Evolutionary conservation across 2,113 vertebrate species (phyloP).

Genomic region (Struthio camelus): DNA sequence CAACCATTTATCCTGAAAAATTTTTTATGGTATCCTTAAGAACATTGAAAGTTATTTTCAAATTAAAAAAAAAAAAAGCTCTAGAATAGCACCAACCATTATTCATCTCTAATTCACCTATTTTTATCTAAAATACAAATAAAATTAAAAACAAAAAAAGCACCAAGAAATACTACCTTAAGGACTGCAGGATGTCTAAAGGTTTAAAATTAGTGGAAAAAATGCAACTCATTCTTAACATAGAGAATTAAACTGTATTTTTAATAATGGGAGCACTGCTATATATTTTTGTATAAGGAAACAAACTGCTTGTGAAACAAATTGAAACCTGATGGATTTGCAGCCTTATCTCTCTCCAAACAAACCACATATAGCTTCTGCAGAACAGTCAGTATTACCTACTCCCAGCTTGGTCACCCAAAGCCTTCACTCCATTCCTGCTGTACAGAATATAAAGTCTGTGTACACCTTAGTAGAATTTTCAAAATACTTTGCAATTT

Average conservation of each 20-base stretch:
- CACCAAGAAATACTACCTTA: neutral
- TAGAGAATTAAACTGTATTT: no score
- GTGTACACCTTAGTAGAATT: neutral
- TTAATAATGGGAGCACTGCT: no score
- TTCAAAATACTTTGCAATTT: neutral
- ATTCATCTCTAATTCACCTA: neutral
- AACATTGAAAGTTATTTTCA: neutral
- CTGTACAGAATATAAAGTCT: neutral
- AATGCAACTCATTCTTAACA: neutral
- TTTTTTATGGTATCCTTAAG: neutral
- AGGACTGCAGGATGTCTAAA: neutral
- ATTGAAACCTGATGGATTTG: constrained; percentile 19
- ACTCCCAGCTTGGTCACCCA: neutral
- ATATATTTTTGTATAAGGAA: constrained; percentile 40
- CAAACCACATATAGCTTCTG: neutral
- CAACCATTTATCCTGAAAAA: neutral
- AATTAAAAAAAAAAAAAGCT: neutral
- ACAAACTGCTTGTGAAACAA: neutral
- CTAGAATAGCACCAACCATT: neutral
- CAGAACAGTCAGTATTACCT: neutral
- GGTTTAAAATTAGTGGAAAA: neutral
- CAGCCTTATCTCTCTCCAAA: constrained; percentile 11
- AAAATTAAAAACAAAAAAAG: neutral
- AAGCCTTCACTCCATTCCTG: neutral
- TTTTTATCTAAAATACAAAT: neutral